Percentiles rank a stretch among this genome's conserved stretches.
These are phyloP conservation scores for Paramacrobiotus metropolitanus DNA, from an alignment of 1,140 invertebrate genomes.

Conservation along the genomic window DNA sequence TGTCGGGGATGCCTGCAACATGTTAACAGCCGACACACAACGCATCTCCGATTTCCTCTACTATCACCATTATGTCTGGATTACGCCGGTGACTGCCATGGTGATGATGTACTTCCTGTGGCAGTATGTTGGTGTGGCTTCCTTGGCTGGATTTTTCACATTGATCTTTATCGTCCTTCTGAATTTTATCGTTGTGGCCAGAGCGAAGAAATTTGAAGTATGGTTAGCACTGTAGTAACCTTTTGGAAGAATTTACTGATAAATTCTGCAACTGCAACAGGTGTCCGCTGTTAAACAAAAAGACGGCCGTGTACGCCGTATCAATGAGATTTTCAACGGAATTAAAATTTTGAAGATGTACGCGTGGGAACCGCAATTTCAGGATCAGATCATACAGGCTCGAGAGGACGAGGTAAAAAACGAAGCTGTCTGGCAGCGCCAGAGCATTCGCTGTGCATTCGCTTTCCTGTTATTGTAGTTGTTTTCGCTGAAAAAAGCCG, in stretches of 20 bases:
- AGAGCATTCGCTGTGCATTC: background rate
- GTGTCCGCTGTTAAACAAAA: slow-evolving; percentile 18
- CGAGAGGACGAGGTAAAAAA: slow-evolving; percentile 13
- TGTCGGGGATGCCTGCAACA: background rate
- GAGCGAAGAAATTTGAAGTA: background rate
- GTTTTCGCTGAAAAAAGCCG: background rate
- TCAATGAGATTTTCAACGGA: slow-evolving; percentile 80
- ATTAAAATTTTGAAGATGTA: slow-evolving; percentile 49
- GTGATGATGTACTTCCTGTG: no score
- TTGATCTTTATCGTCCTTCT: background rate
- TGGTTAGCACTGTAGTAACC: background rate
- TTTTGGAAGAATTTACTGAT: no score
- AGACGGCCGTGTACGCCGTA: slow-evolving; percentile 56
- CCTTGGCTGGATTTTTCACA: background rate
- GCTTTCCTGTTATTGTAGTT: background rate
- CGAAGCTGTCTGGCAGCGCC: background rate
- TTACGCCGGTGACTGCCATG: background rate
- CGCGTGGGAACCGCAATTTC: slow-evolving; percentile 22
- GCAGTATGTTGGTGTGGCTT: background rate
- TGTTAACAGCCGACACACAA: no score
- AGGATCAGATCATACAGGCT: slow-evolving; percentile 9
- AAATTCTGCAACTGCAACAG: no score
- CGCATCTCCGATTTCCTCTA: background rate
- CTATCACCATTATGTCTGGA: no score
- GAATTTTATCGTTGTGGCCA: background rate